Evolutionary conservation across 2,888 invertebrate genomes (phyloP).

Genomic region (Silvanus unidentatus): DNA sequence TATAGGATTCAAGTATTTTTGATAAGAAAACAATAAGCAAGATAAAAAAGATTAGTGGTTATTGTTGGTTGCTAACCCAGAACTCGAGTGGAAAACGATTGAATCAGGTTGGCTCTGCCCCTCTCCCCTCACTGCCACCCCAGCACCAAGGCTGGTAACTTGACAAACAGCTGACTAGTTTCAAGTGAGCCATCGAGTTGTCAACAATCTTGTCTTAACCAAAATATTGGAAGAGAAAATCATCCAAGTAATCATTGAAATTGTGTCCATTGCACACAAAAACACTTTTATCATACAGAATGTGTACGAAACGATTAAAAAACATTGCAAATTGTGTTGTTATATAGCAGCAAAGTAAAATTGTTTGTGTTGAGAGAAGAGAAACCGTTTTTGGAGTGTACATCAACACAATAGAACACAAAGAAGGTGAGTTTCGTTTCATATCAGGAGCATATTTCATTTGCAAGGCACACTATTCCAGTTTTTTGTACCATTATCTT

Average conservation of each 20-base stretch:
- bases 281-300: slow-evolving; percentile 24
- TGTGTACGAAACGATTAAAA: slow-evolving; percentile 31
- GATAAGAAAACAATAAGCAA: too few relatives aligned
- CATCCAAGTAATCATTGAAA: slow-evolving; percentile 1
- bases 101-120: neutral
- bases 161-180: slow-evolving; percentile 40
- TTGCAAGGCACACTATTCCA: too few relatives aligned
- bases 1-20: too few relatives aligned
- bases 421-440: too few relatives aligned
- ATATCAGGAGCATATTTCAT: too few relatives aligned
- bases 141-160: slow-evolving; percentile 6
- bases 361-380: too few relatives aligned
- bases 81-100: too few relatives aligned
- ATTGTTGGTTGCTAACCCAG: too few relatives aligned
- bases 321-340: slow-evolving; percentile 28
- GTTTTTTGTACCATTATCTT: too few relatives aligned
- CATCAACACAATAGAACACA: too few relatives aligned
- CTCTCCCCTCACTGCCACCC: neutral
- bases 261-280: slow-evolving; percentile 25
- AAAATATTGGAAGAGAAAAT: slow-evolving; percentile 8
- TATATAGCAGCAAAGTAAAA: slow-evolving; percentile 32
- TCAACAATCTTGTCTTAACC: slow-evolving; percentile 19
- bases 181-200: slow-evolving; percentile 28
- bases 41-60: too few relatives aligned
- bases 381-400: too few relatives aligned